Evolutionary conservation across 2,888 invertebrate species (phyloP).

Genomic region (Tipula unca): DNA sequence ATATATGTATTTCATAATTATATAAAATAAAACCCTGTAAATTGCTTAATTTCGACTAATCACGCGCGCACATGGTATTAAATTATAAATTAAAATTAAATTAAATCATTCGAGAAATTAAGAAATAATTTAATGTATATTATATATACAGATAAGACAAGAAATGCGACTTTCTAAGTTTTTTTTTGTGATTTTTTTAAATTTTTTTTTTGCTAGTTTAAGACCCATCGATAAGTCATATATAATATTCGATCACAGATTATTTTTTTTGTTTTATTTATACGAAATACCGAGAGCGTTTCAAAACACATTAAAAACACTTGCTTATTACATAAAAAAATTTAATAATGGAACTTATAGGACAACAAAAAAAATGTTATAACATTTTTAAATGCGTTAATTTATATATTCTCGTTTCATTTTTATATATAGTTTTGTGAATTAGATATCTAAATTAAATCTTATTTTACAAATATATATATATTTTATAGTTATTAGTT

Average conservation of each 20-base stretch:
- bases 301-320: conserved; percentile 9
- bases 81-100: not conserved
- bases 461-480: not conserved
- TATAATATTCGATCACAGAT: not conserved
- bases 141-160: not conserved
- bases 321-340: not conserved
- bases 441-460: not conserved
- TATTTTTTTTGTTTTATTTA: not conserved
- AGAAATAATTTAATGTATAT: not conserved
- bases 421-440: not conserved
- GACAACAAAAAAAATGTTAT: not conserved
- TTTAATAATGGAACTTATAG: not conserved
- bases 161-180: not conserved
- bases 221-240: conserved; percentile 8
- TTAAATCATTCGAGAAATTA: not conserved
- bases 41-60: not conserved
- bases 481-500: not conserved
- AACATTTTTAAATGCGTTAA: not conserved
- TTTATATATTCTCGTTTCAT: not conserved
- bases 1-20: not conserved
- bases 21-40: conserved; percentile 4
- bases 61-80: not conserved
- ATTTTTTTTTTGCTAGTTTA: not conserved
- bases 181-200: not conserved
- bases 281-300: conserved; percentile 8